These are phyloP conservation scores for Rallus limicola DNA, from an alignment of 2,113 vertebrate species.

Conservation along the genomic window DNA sequence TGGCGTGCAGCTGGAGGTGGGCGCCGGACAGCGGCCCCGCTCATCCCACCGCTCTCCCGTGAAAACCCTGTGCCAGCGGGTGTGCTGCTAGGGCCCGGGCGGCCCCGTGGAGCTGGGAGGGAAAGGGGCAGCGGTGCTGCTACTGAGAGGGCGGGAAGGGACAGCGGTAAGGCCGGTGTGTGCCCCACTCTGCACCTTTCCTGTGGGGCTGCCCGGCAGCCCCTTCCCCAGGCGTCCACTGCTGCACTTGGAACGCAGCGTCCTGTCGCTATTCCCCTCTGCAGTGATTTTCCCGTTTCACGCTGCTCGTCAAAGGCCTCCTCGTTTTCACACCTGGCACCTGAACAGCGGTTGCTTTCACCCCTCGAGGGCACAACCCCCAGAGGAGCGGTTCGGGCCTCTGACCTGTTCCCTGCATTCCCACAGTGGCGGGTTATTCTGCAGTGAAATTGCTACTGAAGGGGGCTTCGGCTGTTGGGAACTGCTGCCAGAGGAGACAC, in stretches of 20 bases:
- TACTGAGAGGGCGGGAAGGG: background rate
- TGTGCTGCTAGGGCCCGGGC: rapidly evolving
- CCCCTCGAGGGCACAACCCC: rapidly evolving
- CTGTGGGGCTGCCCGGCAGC: too few species aligned
- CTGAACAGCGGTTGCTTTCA: background rate
- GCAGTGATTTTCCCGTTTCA: too few species aligned
- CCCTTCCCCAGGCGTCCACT: rapidly evolving
- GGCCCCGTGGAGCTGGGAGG: background rate
- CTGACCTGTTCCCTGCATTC: background rate
- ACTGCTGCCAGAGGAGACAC: background rate
- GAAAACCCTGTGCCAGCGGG: too few species aligned
- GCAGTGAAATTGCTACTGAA: too few species aligned
- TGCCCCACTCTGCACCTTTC: background rate
- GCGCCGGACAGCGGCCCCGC: background rate
- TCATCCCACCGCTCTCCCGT: rapidly evolving
- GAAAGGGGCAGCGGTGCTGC: background rate
- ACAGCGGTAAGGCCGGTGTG: background rate
- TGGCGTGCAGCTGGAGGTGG: background rate
- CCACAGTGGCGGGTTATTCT: rapidly evolving
- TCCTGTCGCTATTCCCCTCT: too few species aligned
- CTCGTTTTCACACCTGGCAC: rapidly evolving
- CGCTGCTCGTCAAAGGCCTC: background rate
- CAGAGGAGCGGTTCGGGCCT: rapidly evolving
- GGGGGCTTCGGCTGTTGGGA: background rate
- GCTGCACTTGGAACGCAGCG: rapidly evolving